Base-by-base conservation (phyloP, 2,797 vertebrate genomes). In the Ispidina lecontei region DNA sequence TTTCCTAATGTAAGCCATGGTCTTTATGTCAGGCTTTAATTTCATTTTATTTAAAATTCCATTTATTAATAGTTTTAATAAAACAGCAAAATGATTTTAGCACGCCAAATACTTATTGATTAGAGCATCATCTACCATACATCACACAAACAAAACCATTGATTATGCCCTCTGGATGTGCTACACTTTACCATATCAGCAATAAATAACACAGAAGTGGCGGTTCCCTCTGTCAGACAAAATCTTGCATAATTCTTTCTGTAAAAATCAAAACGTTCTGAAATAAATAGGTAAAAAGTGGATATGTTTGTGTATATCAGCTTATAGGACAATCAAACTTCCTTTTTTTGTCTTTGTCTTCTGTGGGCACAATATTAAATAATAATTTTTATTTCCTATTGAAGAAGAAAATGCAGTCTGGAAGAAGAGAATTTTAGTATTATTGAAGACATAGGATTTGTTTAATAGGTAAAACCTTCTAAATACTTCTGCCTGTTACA, bases 1-100 rank as follows among this genome's bases (percentile, higher is more conserved):
- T 63, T 87, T 87, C 77, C 58, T 85, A 51, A 21, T 3, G 1
- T 74, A 89, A 92, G 43, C 46, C 69, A 14, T 6, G 4, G 60
- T 74, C 77, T 92, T 90, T 69, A 41, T 54, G 20, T 44, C 75
- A 59, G 54, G 37, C 58, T 95, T 90, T 95, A 62, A 90, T 94
- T 91, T 89, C 5, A 46, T 90, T 89, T 90, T 89, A 60, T 70
- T 79, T 87, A 62, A 91, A 86, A 90, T 65, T 92, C 64, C 28
- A 87, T 91, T 76, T 79, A 73, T 65, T 90, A 87, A 55, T 23
- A 47, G 12, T 62, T 94, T 86, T 64, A 84, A 76, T 84, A 83
- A 82, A 92, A 65, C 41, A 71, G 71, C 19, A 71, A 88, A 79
- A 73, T 76, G 14, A 84, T 37, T 76, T 86, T 79, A 84, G 25